Base-by-base conservation (phyloP, 2,888 invertebrate genomes). In the Tetropium fuscum region DNA sequence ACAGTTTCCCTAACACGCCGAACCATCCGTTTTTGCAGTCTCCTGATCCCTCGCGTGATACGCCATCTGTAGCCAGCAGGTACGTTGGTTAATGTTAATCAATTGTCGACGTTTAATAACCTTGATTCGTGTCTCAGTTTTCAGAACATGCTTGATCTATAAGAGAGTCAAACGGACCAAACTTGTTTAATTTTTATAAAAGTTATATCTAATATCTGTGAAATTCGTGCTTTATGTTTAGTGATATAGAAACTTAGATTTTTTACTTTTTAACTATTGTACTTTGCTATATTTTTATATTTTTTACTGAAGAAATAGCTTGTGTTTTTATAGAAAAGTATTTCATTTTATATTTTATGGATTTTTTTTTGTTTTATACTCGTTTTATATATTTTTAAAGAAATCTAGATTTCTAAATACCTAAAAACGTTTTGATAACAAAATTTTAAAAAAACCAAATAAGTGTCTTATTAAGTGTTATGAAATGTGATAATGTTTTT, bases 41-140 rank as follows among this genome's bases (percentile, higher is more conserved):
- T 27, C 93, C 93, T 0, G 92, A 92, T 81, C 88, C 90, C 32
- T 86, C 88, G 36, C 83, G 91, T 65, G 91, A 91, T 80, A 91
- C 91, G 49, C 90, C 90, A 60, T 89, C 89, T 61, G 92, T 92
- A 58, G 88, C 88, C 70, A 89, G 90, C 87, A 91, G 90, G 92
- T 92, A 11, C 19, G 18, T 36, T 34, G 25, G 6, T 22, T 20
- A 16, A 22, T 22, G 7, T n/a, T 3, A 84, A 74, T 65, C 15
- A 36, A 11, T 10, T 22, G 36, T 20, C 5, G n/a, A 13, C 16
- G 7, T 7, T 13, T 5, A 48, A 48, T 48, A 48, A 48, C 22
- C 15, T 32, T 18, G 11, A n/a, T 59, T 65, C 49, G 15, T 51
- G 63, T 68, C 59, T 66, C 72, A 80, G 79, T 78, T 80, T 78